These are phyloP conservation scores for Drosophila limbata DNA, from an alignment of 2,888 invertebrate genomes.

Conservation along the genomic window DNA sequence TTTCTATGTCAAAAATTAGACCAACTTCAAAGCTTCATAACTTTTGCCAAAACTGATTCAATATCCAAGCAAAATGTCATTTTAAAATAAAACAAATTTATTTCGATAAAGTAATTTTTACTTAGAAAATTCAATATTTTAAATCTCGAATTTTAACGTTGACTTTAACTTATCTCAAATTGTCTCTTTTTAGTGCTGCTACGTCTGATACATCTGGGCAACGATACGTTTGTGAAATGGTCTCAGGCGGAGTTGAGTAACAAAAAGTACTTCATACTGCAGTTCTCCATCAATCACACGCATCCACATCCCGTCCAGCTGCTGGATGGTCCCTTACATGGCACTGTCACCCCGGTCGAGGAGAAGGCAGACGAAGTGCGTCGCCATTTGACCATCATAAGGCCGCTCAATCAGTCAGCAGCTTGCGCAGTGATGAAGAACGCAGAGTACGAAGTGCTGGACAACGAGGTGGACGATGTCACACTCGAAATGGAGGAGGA, in stretches of 20 bases:
- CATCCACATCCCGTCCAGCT: slow-evolving; percentile 79
- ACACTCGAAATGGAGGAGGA: slow-evolving; percentile 79
- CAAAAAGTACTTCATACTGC: slow-evolving; percentile 83
- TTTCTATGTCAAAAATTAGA: no score
- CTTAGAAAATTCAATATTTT: no score
- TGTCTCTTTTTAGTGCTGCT: slow-evolving; percentile 66
- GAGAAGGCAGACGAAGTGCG: slow-evolving; percentile 75
- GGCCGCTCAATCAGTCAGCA: slow-evolving; percentile 68
- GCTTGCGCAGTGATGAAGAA: slow-evolving; percentile 72
- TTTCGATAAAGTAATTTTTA: background rate
- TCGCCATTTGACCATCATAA: slow-evolving; percentile 70
- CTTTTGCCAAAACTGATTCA: no score
- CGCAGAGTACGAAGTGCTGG: slow-evolving; percentile 76
- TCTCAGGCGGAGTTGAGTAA: slow-evolving; percentile 78
- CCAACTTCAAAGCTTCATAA: no score
- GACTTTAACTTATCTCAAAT: background rate
- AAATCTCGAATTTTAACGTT: no score
- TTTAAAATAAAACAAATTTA: background rate
- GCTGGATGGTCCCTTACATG: slow-evolving; percentile 64
- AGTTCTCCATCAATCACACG: slow-evolving; percentile 82
- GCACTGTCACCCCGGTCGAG: slow-evolving; percentile 75
- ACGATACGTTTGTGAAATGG: slow-evolving; percentile 83
- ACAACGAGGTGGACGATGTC: slow-evolving; percentile 75
- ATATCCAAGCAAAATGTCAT: background rate
- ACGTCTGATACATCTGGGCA: slow-evolving; percentile 75